phyloP scores from a whole-genome alignment of 1,140 invertebrate species.

The Listronotus oregonensis region DNA sequence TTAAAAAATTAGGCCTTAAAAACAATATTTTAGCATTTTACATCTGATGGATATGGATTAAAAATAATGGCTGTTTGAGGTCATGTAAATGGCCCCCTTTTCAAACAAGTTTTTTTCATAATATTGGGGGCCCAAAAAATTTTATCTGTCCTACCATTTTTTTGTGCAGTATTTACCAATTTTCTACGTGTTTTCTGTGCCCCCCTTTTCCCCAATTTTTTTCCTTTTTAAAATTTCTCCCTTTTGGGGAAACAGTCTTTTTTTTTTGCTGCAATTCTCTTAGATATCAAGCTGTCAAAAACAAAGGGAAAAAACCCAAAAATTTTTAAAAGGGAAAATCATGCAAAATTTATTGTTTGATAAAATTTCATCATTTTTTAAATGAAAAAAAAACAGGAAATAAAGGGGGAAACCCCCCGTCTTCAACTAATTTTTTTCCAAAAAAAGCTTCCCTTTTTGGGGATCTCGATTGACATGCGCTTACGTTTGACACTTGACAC shows the following conservation, averaged over 20 bases:
- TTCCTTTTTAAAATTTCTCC: conserved; percentile 6
- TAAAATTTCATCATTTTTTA: no score
- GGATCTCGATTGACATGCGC: no score
- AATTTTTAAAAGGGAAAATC: no score
- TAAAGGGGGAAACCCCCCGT: no score
- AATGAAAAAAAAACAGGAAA: no score
- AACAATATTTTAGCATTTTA: not conserved
- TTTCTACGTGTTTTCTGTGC: conserved; percentile 15
- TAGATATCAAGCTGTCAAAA: no score
- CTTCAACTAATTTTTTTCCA: no score
- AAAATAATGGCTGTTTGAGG: conserved; percentile 25
- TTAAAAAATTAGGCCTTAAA: conserved; percentile 5
- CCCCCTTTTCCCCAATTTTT: conserved; percentile 11
- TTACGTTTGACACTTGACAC: no score
- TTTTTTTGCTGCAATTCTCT: conserved; percentile 2
- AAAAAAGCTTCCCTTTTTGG: no score
- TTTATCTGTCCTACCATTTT: conserved; percentile 20
- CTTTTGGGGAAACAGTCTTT: conserved; percentile 7
- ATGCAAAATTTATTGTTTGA: no score
- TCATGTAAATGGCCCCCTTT: conserved; percentile 27
- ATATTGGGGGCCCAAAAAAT: conserved; percentile 16
- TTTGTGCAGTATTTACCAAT: conserved; percentile 6
- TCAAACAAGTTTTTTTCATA: conserved; percentile 6
- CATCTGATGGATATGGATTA: conserved; percentile 12
- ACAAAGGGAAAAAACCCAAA: no score